Base-by-base conservation (phyloP, 2,888 invertebrate genomes). In the Hartigia nigra region DNA sequence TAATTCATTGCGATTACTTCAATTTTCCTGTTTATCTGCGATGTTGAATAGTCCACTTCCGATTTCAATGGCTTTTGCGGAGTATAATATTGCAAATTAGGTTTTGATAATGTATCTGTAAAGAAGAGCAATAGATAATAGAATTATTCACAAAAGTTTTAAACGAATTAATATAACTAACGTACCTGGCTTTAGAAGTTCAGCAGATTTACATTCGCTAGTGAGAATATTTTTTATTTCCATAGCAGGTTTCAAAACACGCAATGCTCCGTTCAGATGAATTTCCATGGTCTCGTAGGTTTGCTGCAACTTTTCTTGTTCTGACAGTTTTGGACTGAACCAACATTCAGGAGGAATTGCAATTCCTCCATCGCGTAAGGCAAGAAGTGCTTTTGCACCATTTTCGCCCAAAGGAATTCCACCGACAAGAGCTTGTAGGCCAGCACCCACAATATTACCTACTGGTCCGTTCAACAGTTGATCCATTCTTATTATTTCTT, bases 361-460 rank as follows among this genome's bases (percentile, higher is more conserved):
- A 55, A 55, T 32, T 32, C 79, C 77, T 9, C 55, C 70, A 23
- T 12, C 34, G 36, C 77, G 31, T 69, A 77, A 14, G 31, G 39
- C 69, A 23, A 74, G 39, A 69, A 55, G n/a, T 36, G 74, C 70
- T 31, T 76, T 74, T 14, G 34, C 31, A n/a, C 79, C 74, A 35
- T 76, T 80, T 55, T 79, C 75, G 76, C 76, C 37, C 1, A 81
- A 78, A 4, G 85, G 81, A 4, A 82, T 81, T 37, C 81, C 82
- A 36, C 82, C 77, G 9, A 83, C 78, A 11, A 82, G 69, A 35
- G 83, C 81, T 75, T 82, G 83, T 12, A 86, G 78, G 12, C 86
- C 86, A 14, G 79, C 78, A 34, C 82, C 85, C n/a, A 86, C 74
- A 14, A 86, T 77, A 69, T 81, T 78, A 5, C 84, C 85, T 4